A percentile compares a stretch with the other conserved stretches of the same genome.
Evolutionary conservation across 2,113 vertebrate species (phyloP).

Genomic region (Cephalopterus ornatus): DNA sequence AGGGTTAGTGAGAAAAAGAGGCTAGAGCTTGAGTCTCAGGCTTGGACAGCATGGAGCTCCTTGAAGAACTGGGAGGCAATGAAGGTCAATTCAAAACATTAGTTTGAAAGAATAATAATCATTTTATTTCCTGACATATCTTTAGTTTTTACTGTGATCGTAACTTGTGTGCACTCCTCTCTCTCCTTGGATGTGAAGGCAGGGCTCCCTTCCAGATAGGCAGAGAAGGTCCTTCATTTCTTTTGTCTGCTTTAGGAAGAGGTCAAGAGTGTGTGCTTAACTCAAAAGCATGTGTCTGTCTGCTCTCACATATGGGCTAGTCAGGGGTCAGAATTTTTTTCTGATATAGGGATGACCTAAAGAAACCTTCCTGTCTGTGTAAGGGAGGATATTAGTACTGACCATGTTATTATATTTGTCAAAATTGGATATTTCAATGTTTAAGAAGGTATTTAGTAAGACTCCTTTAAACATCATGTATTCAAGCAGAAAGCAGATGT

Average conservation of each 20-base stretch:
- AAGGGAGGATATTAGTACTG: neutral
- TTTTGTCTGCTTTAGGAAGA: neutral
- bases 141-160: neutral
- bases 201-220: neutral
- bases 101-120: neutral
- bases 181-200: neutral
- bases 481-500: neutral
- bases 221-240: neutral
- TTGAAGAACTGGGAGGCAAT: neutral
- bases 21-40: neutral
- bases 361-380: neutral
- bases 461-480: neutral
- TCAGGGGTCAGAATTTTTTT: neutral
- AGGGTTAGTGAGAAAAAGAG: neutral
- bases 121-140: neutral
- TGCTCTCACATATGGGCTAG: accelerated
- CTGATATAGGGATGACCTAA: neutral
- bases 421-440: neutral
- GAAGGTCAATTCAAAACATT: neutral
- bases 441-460: neutral
- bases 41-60: neutral
- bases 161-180: neutral
- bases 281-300: neutral
- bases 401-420: neutral
- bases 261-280: neutral